Base-by-base conservation (phyloP, 2,797 vertebrate genomes). In the Columba guinea region DNA sequence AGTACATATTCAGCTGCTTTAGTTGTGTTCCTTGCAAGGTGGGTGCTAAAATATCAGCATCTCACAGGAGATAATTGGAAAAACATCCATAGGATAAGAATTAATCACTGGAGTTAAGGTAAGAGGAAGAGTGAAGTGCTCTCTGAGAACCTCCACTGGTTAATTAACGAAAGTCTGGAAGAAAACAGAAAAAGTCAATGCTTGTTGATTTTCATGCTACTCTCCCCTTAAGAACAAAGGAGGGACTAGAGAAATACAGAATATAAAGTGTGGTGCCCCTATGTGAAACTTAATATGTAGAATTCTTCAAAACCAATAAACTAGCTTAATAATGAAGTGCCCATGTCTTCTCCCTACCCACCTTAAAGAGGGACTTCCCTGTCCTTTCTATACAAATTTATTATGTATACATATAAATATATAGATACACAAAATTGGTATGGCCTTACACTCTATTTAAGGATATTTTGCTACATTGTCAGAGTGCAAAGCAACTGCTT, bases 401-500 rank as follows among this genome's bases (percentile, higher is more conserved):
- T 93, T 90, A 68, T 23, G 20, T 12, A 58, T 30, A 86, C n/a
- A 70, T n/a, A 81, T 32, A 94, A 95, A 96, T 81, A 93, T 92
- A 94, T 86, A 94, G 30, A 51, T 9, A 95, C 34, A 85, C 34
- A 60, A 39, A 98, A 97, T 98, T 97, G 98, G 98, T 98, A 99
- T 98, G 98, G 98, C 99, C 99, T 99, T 99, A 99, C 98, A 98
- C 98, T 98, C 95, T 97, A 97, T 97, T 98, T 98, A 98, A 97
- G 86, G 95, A 97, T 98, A 98, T 97, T 94, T 97, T 97, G 97
- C 97, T 97, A 93, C 94, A 96, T 75, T 96, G 97, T 98, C 98
- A 98, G 98, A 99, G 98, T 98, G 98, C 98, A 98, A 95, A 97
- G 97, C 96, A 97, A 96, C 78, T 63, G 96, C 97, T 98, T 98